Base-by-base conservation (phyloP, 1,140 invertebrate genomes). In the Stegodyphus mimosarum region DNA sequence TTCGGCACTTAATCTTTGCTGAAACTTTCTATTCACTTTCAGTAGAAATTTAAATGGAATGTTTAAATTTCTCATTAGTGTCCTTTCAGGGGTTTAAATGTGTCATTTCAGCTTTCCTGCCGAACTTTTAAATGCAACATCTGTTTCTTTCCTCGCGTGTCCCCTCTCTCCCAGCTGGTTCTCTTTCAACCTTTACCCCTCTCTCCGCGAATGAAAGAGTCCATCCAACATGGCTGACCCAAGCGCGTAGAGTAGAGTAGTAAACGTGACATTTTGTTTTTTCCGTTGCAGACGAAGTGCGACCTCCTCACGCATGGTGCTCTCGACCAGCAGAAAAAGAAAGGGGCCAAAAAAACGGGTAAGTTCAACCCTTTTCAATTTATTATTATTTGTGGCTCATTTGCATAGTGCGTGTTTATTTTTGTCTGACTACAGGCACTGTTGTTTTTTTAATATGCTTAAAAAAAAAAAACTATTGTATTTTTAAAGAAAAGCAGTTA, bases 211-310 rank as follows among this genome's bases (percentile, higher is more conserved):
- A 76, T 84, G 81, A 76, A 84, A 66, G 49, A 63, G 72, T 69
- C 81, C 81, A 76, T 84, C 81, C 81, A 84, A 84, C 49, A 84
- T 84, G 81, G 81, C 81, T 53, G 81, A 52, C 60, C 72, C 70
- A 66, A 66, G 55, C 53, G 48, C 64, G 77, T 79, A 69, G 79
- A 72, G 69, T 80, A 72, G 33, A 49, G 60, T 83, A 83, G 80
- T 83, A 83, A 84, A 84, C 81, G 81, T 84, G 81, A 84, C 81
- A 84, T 84, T 84, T 84, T 75, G 81, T 84, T 84, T 83, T 84
- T 84, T 84, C 81, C 81, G 63, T 84, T 76, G 73, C 81, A 84
- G 81, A 76, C 72, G 49, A 84, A 84, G 81, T 84, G 81, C n/a
- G 81, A 84, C 48, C 71, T 84, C 72, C 81, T 84, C 81, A 84